These are phyloP conservation scores for Leuciscus waleckii DNA, from an alignment of 2,797 vertebrate species.

Conservation along the genomic window DNA sequence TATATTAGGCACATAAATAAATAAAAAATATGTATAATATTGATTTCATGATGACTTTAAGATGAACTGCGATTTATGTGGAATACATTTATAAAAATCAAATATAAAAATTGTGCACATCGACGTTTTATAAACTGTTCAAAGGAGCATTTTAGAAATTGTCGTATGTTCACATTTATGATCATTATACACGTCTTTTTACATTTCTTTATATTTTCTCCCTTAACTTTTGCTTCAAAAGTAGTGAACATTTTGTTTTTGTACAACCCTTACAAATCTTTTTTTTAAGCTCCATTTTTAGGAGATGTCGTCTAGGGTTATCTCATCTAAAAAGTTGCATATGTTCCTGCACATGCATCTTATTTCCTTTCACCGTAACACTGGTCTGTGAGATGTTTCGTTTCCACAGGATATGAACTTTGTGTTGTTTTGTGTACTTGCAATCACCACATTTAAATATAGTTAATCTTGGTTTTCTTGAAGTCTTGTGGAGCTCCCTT, in stretches of 20 bases:
- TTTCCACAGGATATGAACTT: conserved; percentile 41
- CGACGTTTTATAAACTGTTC: background rate
- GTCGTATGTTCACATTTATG: background rate
- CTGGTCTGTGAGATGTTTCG: background rate
- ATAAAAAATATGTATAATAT: too few species aligned
- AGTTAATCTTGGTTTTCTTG: conserved; percentile 9
- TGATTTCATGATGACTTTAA: background rate
- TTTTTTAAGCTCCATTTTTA: conserved; percentile 9
- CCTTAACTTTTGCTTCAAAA: background rate
- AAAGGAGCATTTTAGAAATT: background rate
- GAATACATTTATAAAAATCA: background rate
- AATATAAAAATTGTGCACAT: background rate
- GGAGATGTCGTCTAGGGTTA: background rate
- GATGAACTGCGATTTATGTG: background rate
- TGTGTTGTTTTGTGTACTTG: conserved; percentile 35
- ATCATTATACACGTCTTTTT: background rate
- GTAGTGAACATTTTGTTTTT: background rate
- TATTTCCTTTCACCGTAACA: conserved; percentile 4
- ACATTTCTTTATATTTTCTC: background rate
- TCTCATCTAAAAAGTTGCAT: background rate
- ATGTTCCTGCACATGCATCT: background rate
- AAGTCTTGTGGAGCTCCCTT: background rate
- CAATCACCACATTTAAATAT: conserved; percentile 35
- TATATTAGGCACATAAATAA: too few species aligned
- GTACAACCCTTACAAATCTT: background rate